Evolutionary conservation across 2,797 vertebrate species (phyloP), one percentile per base, ranked within the genome.

Genomic region (Hozukius guyotensis): DNA sequence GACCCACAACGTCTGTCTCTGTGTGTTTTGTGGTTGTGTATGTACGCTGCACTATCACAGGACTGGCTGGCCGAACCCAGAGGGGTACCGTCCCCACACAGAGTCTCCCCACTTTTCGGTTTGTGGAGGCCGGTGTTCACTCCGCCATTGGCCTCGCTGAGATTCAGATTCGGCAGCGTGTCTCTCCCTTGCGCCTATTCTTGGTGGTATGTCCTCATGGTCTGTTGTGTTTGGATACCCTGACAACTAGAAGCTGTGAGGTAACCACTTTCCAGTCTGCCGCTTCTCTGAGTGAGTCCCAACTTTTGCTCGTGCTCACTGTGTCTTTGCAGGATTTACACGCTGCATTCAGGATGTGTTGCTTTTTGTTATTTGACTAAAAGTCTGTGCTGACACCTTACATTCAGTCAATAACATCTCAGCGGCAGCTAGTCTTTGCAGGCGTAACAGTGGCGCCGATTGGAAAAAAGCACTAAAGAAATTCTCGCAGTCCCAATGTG

Each of bases 181-280:
- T 78, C 86, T 89, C 89, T 92, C 86, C 74, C 68, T 86, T 82
- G 83, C 75, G 68, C 83, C 94, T 94, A 94, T 95, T 95, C 94
- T 89, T 88, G 90, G 94, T 92, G 90, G 90, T 91, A 90, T 94
- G 94, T 92, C 89, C 92, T 94, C 94, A 93, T 84, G 89, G 86
- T 91, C 80, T 95, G 94, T 94, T 94, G 90, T 94, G 93, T 95
- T 93, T 94, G 91, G 93, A 93, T 94, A 86, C 93, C 94, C 91
- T 95, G 95, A 95, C 94, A 93, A 95, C 94, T 91, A 76, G 77
- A 87, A 88, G 87, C 93, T 59, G 79, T 89, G 87, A 90, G 87
- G 87, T 90, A 91, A 88, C 88, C 79, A 64, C 87, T 89, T 85
- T 90, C 81, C 87, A 82, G 88, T 52, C 86, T 77, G 89, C 87